These are phyloP conservation scores for Phymastichus coffea DNA, from an alignment of 1,140 invertebrate species.

Conservation along the genomic window DNA sequence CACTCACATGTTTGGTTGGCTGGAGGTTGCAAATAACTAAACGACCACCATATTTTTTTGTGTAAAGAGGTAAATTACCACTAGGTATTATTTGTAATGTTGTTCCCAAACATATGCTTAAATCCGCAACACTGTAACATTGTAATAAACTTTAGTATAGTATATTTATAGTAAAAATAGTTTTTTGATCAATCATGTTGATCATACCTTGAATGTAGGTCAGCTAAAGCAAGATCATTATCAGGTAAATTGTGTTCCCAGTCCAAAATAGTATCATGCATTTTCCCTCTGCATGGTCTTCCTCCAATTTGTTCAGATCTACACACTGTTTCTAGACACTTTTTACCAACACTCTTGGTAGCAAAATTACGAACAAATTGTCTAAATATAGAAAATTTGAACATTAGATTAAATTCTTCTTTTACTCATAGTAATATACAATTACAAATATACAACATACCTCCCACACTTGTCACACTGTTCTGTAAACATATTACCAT, in stretches of 20 bases:
- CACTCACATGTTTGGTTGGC: conserved; percentile 89
- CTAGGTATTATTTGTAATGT: conserved; percentile 97
- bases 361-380: conserved; percentile 81
- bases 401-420: background rate
- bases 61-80: conserved; percentile 88
- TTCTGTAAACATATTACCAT: conserved; percentile 98
- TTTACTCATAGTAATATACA: too few relatives aligned
- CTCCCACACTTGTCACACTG: conserved; percentile 88
- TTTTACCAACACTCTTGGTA: conserved; percentile 88
- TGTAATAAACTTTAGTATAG: background rate
- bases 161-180: conserved; percentile 10
- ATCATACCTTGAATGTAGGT: conserved; percentile 81
- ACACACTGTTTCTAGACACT: conserved; percentile 78
- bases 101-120: conserved; percentile 93
- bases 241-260: conserved; percentile 96
- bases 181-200: conserved; percentile 19
- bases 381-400: conserved; percentile 55
- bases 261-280: conserved; percentile 94
- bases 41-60: conserved; percentile 84
- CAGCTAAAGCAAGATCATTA: conserved; percentile 82
- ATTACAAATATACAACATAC: too few relatives aligned
- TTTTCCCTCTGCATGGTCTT: conserved; percentile 78
- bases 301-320: conserved; percentile 62
- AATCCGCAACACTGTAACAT: conserved; percentile 75
- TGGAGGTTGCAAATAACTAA: conserved; percentile 96